A percentile compares a stretch with the other conserved stretches of the same genome.
Conservation (phyloP, 2,797 vertebrate species). For the Gadopsis marmoratus region DNA sequence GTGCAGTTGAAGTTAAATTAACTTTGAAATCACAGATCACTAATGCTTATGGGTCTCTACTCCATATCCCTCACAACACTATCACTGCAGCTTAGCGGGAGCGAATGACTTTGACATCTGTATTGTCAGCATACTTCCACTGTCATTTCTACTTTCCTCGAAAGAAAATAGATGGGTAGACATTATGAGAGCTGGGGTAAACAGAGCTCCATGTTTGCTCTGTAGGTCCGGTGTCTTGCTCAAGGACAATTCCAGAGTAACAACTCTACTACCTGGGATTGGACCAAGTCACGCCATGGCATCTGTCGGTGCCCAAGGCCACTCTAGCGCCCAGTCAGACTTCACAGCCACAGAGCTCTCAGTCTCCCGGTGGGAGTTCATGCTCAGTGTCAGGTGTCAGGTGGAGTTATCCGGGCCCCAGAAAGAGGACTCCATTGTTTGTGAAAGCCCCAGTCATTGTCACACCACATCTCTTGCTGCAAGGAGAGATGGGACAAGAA, state of each 20-base stretch:
- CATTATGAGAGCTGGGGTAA: slow-evolving; percentile 44
- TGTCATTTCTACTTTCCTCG: slow-evolving; percentile 46
- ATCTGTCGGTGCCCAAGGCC: slow-evolving; percentile 54
- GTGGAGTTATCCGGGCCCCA: slow-evolving; percentile 69
- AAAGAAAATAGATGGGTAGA: slow-evolving; percentile 33
- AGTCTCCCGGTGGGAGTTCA: slow-evolving; percentile 72
- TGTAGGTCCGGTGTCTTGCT: slow-evolving; percentile 31
- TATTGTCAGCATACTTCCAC: slow-evolving; percentile 59
- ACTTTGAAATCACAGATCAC: slow-evolving; percentile 63
- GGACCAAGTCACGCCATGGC: slow-evolving; percentile 52
- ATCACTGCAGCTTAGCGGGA: slow-evolving; percentile 47
- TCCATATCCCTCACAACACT: slow-evolving; percentile 54
- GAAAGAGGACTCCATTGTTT: slow-evolving; percentile 75
- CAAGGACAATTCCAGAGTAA: slow-evolving; percentile 47
- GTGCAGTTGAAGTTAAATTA: slow-evolving; percentile 67
- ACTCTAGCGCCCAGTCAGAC: slow-evolving; percentile 53
- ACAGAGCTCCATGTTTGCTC: slow-evolving; percentile 48
- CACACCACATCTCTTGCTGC: slow-evolving; percentile 71
- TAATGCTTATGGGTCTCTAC: slow-evolving; percentile 53
- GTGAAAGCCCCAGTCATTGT: slow-evolving; percentile 79
- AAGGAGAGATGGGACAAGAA: slow-evolving; percentile 74
- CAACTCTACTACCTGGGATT: slow-evolving; percentile 49
- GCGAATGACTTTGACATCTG: slow-evolving; percentile 63
- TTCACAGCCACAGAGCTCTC: slow-evolving; percentile 67
- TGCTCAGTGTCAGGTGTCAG: slow-evolving; percentile 84